phyloP scores from a whole-genome alignment of 2,113 vertebrate genomes.

The Mustelus asterias region DNA sequence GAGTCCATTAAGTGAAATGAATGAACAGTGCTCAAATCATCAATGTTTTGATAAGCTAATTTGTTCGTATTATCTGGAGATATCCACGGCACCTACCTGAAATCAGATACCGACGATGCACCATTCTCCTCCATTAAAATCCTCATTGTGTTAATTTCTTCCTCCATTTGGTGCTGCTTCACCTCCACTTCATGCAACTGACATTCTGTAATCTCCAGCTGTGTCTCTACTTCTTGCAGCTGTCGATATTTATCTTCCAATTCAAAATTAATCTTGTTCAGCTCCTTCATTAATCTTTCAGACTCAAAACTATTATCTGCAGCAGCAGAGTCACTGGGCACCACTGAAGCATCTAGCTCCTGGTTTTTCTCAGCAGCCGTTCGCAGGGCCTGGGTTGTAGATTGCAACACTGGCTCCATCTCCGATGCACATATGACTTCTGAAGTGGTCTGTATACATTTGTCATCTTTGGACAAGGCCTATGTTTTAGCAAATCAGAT shows the following conservation, averaged over 20 bases:
- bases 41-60: too few relatives aligned
- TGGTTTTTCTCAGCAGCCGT: background rate
- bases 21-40: background rate
- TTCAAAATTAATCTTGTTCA: background rate
- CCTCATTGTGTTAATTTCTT: constrained; percentile 43
- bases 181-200: constrained; percentile 44
- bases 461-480: constrained; percentile 16
- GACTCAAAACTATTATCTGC: background rate
- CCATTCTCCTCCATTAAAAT: constrained; percentile 59
- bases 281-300: background rate
- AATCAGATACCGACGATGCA: constrained; percentile 52
- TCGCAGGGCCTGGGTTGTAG: background rate
- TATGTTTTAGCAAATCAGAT: background rate
- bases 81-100: constrained; percentile 56
- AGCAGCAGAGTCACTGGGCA: background rate
- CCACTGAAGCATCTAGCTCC: background rate
- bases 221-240: background rate
- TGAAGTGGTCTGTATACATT: background rate
- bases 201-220: background rate
- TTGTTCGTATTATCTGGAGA: background rate
- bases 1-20: background rate
- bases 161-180: constrained; percentile 40
- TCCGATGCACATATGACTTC: background rate
- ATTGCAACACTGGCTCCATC: background rate
- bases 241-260: constrained; percentile 1